Conservation (phyloP, 2,797 vertebrate species). For the Rhinoraja longicauda region DNA sequence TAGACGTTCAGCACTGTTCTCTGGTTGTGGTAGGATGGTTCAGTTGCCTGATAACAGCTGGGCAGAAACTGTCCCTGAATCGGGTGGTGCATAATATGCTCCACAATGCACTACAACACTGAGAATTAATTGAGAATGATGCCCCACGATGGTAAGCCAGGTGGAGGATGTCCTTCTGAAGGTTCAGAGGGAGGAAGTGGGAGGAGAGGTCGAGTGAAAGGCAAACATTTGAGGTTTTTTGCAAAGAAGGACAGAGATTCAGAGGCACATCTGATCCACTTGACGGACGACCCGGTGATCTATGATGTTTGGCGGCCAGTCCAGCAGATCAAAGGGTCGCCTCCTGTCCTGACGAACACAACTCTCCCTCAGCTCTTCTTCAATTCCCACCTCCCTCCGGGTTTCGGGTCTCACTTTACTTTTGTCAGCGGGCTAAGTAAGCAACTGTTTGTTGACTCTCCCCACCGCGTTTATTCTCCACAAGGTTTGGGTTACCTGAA, state of each 20-base stretch:
- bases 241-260: neutral
- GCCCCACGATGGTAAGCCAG: neutral
- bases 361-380: constrained; percentile 47
- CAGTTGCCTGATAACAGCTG: too few relatives aligned
- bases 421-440: constrained; percentile 45
- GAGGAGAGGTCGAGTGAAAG: constrained; percentile 35
- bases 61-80: too few relatives aligned
- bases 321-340: constrained; percentile 59
- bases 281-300: constrained; percentile 53
- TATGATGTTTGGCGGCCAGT: constrained; percentile 47
- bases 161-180: neutral
- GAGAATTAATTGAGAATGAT: too few relatives aligned
- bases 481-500: constrained; percentile 47
- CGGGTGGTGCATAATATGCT: too few relatives aligned
- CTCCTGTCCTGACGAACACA: constrained; percentile 53
- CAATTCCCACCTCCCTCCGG: constrained; percentile 50
- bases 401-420: constrained; percentile 49
- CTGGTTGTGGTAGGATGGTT: too few relatives aligned
- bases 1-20: too few relatives aligned
- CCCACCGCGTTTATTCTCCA: constrained; percentile 44
- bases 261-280: constrained; percentile 36
- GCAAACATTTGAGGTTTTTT: neutral
- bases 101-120: neutral
- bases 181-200: constrained; percentile 22
- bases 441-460: constrained; percentile 44